Evolutionary conservation across 2,888 invertebrate genomes (phyloP), one percentile per base, ranked within the genome.

Genomic region (Timema cristinae): DNA sequence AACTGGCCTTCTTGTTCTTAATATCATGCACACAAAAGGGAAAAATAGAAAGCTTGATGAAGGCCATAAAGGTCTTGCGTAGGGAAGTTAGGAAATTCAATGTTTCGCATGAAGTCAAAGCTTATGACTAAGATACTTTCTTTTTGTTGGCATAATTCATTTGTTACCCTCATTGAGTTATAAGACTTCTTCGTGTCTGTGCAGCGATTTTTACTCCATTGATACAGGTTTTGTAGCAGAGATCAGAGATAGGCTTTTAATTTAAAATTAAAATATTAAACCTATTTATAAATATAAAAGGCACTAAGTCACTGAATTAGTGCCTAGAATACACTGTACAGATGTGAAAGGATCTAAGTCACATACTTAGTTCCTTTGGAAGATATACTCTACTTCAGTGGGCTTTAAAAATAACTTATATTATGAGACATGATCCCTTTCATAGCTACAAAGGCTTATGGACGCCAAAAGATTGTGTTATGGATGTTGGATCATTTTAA

Each of bases 91-190:
- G 32, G 32, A 1, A 32, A 32, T 52, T 63, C 63, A 32, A 63
- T 48, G 6, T 9, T 63, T 63, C 32, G 63, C 32, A 63, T 32
- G 13, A 63, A 63, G 13, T 63, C 15, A 63, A 63, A 63, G 32
- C 63, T 48, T 32, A 63, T 63, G 10, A 16, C 32, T 63, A 7
- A 13, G 32, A 61, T 16, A 15, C 10, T n/a, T 15, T n/a, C 2
- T 5, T 63, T 63, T 15, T 63, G 63, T 32, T 63, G 6, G 6
- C 16, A 15, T 9, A 61, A 15, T 48, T 15, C 48, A 7, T 63
- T 63, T 48, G 63, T 63, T 63, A 16, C 63, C 63, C 4, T 63
- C 63, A 63, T 63, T 32, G 47, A 63, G 11, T 47, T 63, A 13
- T 8, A 63, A 16, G 32, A 63, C 16, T 32, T 63, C 47, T 63